These are phyloP conservation scores for Podarcis cretensis DNA, from an alignment of 2,113 vertebrate genomes.

Conservation along the genomic window DNA sequence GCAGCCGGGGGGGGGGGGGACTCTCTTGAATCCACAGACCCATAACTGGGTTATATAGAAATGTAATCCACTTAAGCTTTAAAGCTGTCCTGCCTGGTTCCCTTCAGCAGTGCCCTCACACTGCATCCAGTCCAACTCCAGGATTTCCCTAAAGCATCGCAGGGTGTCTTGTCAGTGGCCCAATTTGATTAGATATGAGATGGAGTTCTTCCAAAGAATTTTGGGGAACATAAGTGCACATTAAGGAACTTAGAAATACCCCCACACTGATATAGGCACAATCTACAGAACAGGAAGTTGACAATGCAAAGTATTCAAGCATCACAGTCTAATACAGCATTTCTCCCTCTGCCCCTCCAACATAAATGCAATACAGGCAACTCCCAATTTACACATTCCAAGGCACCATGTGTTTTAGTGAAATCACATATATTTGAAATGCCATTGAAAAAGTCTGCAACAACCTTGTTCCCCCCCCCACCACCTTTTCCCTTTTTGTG, in stretches of 20 bases:
- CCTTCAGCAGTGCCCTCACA: conserved; percentile 50
- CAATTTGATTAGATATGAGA: conserved; percentile 58
- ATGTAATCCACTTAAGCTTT: conserved; percentile 75
- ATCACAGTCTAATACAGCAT: too few relatives aligned
- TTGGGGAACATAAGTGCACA: conserved; percentile 9
- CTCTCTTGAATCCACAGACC: conserved; percentile 41
- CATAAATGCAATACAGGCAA: too few relatives aligned
- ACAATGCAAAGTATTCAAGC: too few relatives aligned
- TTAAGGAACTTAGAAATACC: background rate
- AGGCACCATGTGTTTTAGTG: too few relatives aligned
- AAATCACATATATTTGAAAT: too few relatives aligned
- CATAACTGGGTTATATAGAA: conserved; percentile 70
- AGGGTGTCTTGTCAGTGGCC: conserved; percentile 60
- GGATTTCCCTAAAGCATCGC: conserved; percentile 62
- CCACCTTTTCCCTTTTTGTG: too few relatives aligned
- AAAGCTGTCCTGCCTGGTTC: conserved; percentile 61
- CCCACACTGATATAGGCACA: too few relatives aligned
- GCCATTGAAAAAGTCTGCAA: too few relatives aligned
- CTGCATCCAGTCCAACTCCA: conserved; percentile 55
- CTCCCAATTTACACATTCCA: too few relatives aligned
- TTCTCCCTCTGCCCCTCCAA: too few relatives aligned
- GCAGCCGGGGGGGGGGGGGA: conserved; percentile 58
- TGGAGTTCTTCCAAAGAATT: conserved; percentile 55
- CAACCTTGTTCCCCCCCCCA: too few relatives aligned
- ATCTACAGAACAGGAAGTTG: too few relatives aligned